Percentiles rank a stretch among this genome's conserved stretches.
Conservation (phyloP, 2,797 vertebrate genomes). For the Tauraco hartlaubi region DNA sequence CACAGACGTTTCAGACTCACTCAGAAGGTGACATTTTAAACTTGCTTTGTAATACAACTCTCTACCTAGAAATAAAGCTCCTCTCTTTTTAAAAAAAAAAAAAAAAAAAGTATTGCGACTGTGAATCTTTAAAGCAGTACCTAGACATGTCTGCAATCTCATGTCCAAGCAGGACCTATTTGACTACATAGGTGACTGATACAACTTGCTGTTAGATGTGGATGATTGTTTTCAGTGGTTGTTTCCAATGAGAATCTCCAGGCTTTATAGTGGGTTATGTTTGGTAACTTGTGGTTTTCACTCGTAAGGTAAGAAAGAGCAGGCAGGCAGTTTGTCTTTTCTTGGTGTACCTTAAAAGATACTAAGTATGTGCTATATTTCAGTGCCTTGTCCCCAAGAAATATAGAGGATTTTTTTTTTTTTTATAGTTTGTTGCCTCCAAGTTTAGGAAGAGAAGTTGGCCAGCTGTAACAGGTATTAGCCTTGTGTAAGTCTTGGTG, state of each 20-base stretch:
- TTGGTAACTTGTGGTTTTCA: not conserved
- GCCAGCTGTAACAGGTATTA: not conserved
- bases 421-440: not conserved
- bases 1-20: not conserved
- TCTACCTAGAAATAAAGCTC: constrained; percentile 64
- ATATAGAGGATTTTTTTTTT: not conserved
- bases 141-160: fast-evolving
- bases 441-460: not conserved
- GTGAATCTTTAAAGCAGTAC: not conserved
- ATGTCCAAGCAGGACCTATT: not conserved
- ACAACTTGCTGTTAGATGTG: not conserved
- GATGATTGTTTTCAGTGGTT: not conserved
- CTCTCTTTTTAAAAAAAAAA: not conserved
- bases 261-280: not conserved
- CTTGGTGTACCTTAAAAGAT: not conserved
- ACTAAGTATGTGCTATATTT: not conserved
- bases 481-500: not conserved
- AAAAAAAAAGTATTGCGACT: not conserved
- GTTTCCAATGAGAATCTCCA: not conserved
- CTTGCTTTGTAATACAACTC: not conserved
- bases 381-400: not conserved
- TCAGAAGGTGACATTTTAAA: not conserved
- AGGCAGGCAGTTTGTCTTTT: not conserved
- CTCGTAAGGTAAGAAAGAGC: not conserved
- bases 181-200: not conserved